phyloP scores from a whole-genome alignment of 2,888 invertebrate species.

The Anaspis maculata region DNA sequence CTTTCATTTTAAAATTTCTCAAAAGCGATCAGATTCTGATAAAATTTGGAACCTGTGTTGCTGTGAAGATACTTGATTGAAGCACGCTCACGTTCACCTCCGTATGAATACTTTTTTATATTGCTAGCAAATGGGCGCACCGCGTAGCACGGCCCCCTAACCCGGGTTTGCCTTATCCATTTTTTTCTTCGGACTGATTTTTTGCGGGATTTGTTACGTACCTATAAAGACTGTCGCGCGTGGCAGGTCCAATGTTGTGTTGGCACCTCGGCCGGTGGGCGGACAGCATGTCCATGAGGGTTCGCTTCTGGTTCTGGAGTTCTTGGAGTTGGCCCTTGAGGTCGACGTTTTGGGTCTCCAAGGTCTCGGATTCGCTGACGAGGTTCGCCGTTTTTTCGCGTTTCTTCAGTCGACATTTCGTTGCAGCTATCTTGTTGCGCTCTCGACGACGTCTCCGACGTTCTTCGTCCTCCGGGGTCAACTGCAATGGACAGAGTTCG shows the following conservation, averaged over 20 bases:
- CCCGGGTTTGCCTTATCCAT: too few relatives aligned
- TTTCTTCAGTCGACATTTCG: slow-evolving; percentile 90
- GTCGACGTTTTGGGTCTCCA: slow-evolving; percentile 79
- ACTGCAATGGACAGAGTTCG: slow-evolving; percentile 42
- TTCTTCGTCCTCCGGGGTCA: slow-evolving; percentile 89
- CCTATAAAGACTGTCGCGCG: slow-evolving; percentile 32
- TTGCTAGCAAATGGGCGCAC: too few relatives aligned
- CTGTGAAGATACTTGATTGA: too few relatives aligned
- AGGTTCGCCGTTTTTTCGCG: slow-evolving; percentile 80
- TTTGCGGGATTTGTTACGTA: too few relatives aligned
- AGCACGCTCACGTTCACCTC: too few relatives aligned
- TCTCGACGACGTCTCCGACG: slow-evolving; percentile 77
- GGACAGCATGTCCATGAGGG: slow-evolving; percentile 71
- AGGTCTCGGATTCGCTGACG: slow-evolving; percentile 75
- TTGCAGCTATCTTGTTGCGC: slow-evolving; percentile 89
- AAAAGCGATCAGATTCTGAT: too few relatives aligned
- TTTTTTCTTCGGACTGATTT: too few relatives aligned
- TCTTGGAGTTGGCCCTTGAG: slow-evolving; percentile 76
- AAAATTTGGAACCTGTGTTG: too few relatives aligned
- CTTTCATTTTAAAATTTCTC: too few relatives aligned
- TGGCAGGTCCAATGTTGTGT: slow-evolving; percentile 35
- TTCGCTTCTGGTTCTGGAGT: slow-evolving; percentile 69
- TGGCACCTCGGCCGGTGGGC: slow-evolving; percentile 66
- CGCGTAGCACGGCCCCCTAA: too few relatives aligned
- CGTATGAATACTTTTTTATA: too few relatives aligned